These are phyloP conservation scores for Saccopteryx leptura DNA, from an alignment of 2,113 vertebrate genomes.

Conservation along the genomic window DNA sequence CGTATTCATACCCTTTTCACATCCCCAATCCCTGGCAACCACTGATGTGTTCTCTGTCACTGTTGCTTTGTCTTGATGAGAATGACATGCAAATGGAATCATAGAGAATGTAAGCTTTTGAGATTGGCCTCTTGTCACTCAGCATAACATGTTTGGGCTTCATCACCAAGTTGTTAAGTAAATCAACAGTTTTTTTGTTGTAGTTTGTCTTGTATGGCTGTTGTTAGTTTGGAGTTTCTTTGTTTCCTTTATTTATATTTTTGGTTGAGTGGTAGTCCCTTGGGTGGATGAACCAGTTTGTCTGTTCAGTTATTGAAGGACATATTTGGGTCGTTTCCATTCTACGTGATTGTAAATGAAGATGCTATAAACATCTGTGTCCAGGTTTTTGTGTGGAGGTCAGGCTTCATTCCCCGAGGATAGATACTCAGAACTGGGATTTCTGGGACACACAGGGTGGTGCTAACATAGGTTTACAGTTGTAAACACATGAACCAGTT, in stretches of 20 bases:
- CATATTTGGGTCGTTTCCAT: background rate
- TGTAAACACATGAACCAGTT: no score
- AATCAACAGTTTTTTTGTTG: background rate
- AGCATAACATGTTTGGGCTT: background rate
- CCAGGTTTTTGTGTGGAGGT: background rate
- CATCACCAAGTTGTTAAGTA: background rate
- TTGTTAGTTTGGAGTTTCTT: background rate
- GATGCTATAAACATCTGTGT: background rate
- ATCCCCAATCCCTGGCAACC: background rate
- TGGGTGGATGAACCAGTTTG: background rate
- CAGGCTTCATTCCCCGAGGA: background rate
- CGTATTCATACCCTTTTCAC: background rate
- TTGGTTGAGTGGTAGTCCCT: background rate
- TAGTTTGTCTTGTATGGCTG: background rate
- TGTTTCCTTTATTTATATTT: background rate
- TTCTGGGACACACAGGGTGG: background rate
- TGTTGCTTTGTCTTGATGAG: background rate
- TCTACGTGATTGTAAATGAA: background rate
- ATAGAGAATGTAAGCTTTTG: background rate
- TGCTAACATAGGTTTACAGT: no score
- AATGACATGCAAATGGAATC: background rate
- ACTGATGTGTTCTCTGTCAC: background rate
- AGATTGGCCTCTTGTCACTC: background rate
- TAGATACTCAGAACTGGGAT: background rate
- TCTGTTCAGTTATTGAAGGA: background rate